These are phyloP conservation scores for Panagrolaimus sp. DNA, from an alignment of 1,140 invertebrate genomes.

Conservation along the genomic window DNA sequence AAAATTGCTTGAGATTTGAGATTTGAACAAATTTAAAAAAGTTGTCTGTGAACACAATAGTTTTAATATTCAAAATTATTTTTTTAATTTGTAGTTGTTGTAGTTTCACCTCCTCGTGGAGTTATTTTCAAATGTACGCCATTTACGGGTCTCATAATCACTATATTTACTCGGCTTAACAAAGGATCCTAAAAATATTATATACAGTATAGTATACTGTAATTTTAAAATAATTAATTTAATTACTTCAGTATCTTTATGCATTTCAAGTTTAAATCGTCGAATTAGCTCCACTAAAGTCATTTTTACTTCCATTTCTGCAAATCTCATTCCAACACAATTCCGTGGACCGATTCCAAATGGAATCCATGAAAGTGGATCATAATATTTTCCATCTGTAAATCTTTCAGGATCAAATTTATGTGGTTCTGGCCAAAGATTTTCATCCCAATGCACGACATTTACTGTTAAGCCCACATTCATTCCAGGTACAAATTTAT, in stretches of 20 bases:
- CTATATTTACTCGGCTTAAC: background rate
- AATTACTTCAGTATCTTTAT: background rate
- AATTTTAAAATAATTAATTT: background rate
- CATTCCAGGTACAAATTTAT: constrained; percentile 63
- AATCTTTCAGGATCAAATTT: constrained; percentile 67
- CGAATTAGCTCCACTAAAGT: background rate
- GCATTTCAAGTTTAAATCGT: background rate
- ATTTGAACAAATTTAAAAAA: too few relatives aligned
- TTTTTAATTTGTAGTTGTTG: too few relatives aligned
- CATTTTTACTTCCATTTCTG: constrained; percentile 2
- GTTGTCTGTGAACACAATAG: too few relatives aligned
- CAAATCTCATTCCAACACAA: constrained; percentile 52
- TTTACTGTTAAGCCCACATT: constrained; percentile 66
- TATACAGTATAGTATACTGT: too few relatives aligned
- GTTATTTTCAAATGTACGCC: background rate
- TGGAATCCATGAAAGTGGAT: constrained; percentile 61
- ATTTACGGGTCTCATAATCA: background rate
- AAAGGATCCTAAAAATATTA: constrained; percentile 5
- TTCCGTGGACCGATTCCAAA: constrained; percentile 65
- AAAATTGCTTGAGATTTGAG: too few relatives aligned
- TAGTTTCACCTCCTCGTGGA: background rate
- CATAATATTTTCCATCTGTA: constrained; percentile 18
- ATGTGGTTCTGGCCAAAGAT: constrained; percentile 66
- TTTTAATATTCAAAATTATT: too few relatives aligned
- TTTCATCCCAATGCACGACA: constrained; percentile 67